phyloP scores from a whole-genome alignment of 2,888 invertebrate species.

The Tenthredo scrophulariae region DNA sequence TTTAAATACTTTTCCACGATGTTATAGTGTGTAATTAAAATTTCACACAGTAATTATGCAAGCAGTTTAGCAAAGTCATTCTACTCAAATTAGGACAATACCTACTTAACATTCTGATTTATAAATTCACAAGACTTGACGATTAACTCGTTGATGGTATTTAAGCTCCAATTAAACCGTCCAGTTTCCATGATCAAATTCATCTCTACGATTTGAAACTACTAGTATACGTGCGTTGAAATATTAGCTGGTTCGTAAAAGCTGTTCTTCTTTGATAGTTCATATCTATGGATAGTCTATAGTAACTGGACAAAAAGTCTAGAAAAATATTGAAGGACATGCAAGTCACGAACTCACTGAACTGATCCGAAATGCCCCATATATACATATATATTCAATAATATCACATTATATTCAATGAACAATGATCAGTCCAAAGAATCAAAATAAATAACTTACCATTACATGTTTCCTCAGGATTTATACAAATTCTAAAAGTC shows the following conservation, averaged over 20 bases:
- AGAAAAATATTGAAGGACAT: neutral
- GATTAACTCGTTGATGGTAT: neutral
- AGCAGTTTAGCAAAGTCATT: constrained; percentile 12
- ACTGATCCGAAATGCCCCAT: neutral
- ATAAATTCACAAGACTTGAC: neutral
- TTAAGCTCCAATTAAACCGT: neutral
- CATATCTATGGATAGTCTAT: neutral
- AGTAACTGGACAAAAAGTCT: neutral
- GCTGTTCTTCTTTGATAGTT: neutral
- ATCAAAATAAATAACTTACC: neutral
- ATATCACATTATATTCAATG: neutral
- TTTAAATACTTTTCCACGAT: constrained; percentile 39
- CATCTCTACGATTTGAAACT: neutral
- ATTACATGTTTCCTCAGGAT: constrained; percentile 53
- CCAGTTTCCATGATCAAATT: neutral
- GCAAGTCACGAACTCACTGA: neutral
- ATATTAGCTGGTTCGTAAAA: neutral
- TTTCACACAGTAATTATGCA: constrained; percentile 34
- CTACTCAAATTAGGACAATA: constrained; percentile 9
- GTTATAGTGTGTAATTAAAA: constrained; percentile 28
- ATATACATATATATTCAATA: neutral
- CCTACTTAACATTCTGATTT: neutral
- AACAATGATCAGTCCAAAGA: neutral
- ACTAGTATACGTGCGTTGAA: neutral
- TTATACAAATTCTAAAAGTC: constrained; percentile 55